A percentile compares a stretch with the other conserved stretches of the same genome.
phyloP scores from a whole-genome alignment of 2,888 invertebrate species.

The Xestia rhomboidea region DNA sequence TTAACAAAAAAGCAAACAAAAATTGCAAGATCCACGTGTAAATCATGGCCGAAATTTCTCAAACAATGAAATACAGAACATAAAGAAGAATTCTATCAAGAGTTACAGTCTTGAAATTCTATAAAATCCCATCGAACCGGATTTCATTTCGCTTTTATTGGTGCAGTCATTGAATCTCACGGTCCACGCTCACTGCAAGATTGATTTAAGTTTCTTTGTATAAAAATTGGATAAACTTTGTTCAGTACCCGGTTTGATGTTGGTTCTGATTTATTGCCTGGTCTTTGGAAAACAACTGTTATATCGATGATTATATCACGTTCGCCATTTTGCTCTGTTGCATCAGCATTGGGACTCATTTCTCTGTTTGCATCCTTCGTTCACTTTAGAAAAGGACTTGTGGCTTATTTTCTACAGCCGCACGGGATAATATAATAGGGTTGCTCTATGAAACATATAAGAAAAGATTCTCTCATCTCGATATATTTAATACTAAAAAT shows the following conservation, averaged over 20 bases:
- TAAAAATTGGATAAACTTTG: conserved; percentile 58
- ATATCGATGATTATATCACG: conserved; percentile 20
- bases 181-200: conserved; percentile 55
- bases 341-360: not conserved
- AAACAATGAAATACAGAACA: conserved; percentile 54
- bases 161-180: conserved; percentile 64
- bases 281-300: conserved; percentile 28
- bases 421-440: not conserved
- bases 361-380: not conserved
- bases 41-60: conserved; percentile 30
- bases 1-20: conserved; percentile 1
- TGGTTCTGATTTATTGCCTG: conserved; percentile 42
- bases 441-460: not conserved
- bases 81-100: conserved; percentile 65
- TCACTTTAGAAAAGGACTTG: not conserved
- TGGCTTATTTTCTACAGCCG: not conserved
- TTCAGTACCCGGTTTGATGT: conserved; percentile 34
- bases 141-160: conserved; percentile 68
- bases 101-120: conserved; percentile 65
- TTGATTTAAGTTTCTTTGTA: conserved; percentile 66
- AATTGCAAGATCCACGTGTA: not conserved
- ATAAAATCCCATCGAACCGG: conserved; percentile 64
- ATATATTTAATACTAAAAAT: too few species aligned
- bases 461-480: too few species aligned
- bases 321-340: not conserved